Base-by-base conservation (phyloP, 2,888 invertebrate species). In the Eristalis pertinax region DNA sequence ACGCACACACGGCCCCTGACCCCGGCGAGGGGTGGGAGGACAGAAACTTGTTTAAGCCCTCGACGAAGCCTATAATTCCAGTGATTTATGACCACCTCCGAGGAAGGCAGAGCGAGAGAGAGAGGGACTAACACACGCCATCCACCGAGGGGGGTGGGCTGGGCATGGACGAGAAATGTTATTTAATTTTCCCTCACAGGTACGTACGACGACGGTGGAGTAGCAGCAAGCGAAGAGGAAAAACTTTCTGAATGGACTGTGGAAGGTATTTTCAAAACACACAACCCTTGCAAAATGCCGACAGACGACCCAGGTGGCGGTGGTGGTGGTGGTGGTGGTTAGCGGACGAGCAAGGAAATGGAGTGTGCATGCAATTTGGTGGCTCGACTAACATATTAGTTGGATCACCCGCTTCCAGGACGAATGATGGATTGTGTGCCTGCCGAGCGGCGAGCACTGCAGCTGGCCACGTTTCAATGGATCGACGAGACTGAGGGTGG, bases 61-160 rank as follows among this genome's bases (percentile, higher is more conserved):
- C 84, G 87, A 80, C 84, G 87, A 87, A 84, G 87, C 87, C 87
- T 87, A 87, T 87, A 87, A 87, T 87, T 87, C 84, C 75, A 80
- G 84, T 87, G 87, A 87, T 87, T 84, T 87, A 87, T 87, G 84
- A 24, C 79, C 73, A 87, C 50, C 63, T 35, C 26, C 5, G 32
- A 32, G 32, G 7, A 22, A 24, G 26, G 26, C 4, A 22, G n/a
- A 64, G 26, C 58, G 24, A 60, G 19, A 22, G 56, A 60, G 60
- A 13, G 26, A 32, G 32, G 8, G 32, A 32, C 60, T 5, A 50
- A 50, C 50, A 50, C 50, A 50, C 50, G 50, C 43, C 43, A 41
- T 3, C 41, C 15, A n/a, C 43, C 43, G 43, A n/a, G 4, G 4
- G 5, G n/a, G 5, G n/a, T n/a, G n/a, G n/a, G n/a, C n/a, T n/a